These are phyloP conservation scores for Lagopus muta DNA, from an alignment of 2,113 vertebrate species.

Conservation along the genomic window DNA sequence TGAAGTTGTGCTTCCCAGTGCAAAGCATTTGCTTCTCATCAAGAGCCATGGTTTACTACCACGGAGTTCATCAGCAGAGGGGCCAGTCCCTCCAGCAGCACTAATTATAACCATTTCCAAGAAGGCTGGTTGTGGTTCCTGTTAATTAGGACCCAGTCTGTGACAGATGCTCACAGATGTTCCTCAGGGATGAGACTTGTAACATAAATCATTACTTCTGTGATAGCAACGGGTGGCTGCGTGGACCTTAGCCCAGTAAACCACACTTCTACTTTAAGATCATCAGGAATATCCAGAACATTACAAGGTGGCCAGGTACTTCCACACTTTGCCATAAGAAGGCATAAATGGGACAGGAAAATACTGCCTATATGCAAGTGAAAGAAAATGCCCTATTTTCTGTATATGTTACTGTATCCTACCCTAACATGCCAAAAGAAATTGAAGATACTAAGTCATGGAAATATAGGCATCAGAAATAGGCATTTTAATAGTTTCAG, in stretches of 20 bases:
- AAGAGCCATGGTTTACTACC: not conserved
- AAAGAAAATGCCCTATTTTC: not conserved
- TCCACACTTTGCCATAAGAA: not conserved
- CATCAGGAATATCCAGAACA: not conserved
- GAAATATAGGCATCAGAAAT: not conserved
- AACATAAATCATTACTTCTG: not conserved
- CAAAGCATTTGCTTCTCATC: not conserved
- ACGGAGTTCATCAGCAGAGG: not conserved
- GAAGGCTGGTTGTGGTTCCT: not conserved
- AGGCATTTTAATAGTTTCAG: not conserved
- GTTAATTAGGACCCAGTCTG: not conserved
- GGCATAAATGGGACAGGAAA: not conserved
- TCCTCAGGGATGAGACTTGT: not conserved
- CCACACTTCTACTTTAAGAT: not conserved
- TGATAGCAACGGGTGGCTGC: rapidly evolving
- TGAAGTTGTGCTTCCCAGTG: not conserved
- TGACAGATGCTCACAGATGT: not conserved
- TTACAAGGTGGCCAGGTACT: not conserved
- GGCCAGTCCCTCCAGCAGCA: not conserved
- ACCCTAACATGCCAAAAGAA: not conserved
- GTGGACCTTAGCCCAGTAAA: not conserved
- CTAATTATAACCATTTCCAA: not conserved
- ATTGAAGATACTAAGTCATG: not conserved
- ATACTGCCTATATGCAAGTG: not conserved
- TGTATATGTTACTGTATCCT: not conserved